Conservation (phyloP, 2,113 vertebrate species). For the Bos taurus region ARS-UCD2.0 NC_037335.1:80911501-80912000, state of each 20-base stretch:
- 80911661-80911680: neutral
- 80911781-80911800: neutral
- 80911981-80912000: neutral
- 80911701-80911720: neutral
- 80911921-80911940: accelerated
- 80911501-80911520: neutral
- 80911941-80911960: neutral
- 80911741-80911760: neutral
- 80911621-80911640: conserved; percentile 65
- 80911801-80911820: neutral
- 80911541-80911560: neutral
- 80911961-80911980: neutral
- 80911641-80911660: conserved; percentile 66
- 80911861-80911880: neutral
- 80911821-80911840: neutral
- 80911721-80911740: neutral
- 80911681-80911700: neutral
- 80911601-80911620: conserved; percentile 72
- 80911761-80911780: neutral
- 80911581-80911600: conserved; percentile 72
- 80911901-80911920: neutral
- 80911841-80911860: neutral
- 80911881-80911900: neutral
- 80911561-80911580: conserved; percentile 41
- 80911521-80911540: neutral